These are phyloP conservation scores for Osmoderma eremita DNA, from an alignment of 2,888 invertebrate genomes.

Conservation along the genomic window DNA sequence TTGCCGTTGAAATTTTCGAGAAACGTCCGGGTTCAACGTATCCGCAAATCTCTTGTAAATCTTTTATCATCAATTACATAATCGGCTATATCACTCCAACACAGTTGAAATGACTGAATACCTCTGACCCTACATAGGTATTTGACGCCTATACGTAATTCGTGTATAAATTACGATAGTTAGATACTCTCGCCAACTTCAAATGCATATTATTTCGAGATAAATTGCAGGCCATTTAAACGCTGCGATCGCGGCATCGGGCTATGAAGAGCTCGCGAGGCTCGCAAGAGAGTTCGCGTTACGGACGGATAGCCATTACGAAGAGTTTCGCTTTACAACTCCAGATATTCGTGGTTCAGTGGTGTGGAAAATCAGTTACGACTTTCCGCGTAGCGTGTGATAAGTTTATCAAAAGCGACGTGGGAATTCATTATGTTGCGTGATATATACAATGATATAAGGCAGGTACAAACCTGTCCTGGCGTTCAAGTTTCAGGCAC, in stretches of 20 bases:
- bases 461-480: too few relatives aligned
- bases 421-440: neutral
- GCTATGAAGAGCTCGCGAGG: neutral
- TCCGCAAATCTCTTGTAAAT: too few relatives aligned
- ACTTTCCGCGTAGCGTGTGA: neutral
- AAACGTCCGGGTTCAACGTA: conserved; percentile 32
- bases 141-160: neutral
- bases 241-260: neutral
- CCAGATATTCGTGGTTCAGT: neutral
- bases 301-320: neutral
- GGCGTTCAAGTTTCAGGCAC: too few relatives aligned
- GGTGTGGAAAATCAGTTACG: conserved; percentile 11
- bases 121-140: neutral
- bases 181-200: neutral
- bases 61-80: conserved; percentile 38
- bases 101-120: conserved; percentile 25
- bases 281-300: neutral
- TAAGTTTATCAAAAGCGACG: neutral
- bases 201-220: conserved; percentile 30
- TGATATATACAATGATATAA: too few relatives aligned
- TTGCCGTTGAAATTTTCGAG: neutral
- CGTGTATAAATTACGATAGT: neutral
- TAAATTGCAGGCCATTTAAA: conserved; percentile 22
- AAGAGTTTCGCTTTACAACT: neutral
- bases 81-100: conserved; percentile 31